phyloP scores from a whole-genome alignment of 2,888 invertebrate genomes.

The Ypsolopha scabrella region DNA sequence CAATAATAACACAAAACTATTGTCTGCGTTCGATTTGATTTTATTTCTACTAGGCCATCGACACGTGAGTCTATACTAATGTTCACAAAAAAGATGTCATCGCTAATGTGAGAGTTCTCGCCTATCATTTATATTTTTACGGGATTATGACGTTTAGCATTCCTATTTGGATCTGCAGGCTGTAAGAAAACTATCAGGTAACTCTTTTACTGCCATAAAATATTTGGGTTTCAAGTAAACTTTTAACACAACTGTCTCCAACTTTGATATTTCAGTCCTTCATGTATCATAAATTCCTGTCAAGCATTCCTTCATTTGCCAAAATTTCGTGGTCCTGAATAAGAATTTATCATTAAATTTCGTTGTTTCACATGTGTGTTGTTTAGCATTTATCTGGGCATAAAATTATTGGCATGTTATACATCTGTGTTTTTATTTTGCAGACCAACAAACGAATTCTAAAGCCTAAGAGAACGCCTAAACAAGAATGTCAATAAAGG shows the following conservation, averaged over 20 bases:
- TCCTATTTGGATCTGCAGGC: constrained; percentile 36
- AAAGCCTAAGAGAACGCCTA: no score
- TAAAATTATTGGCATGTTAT: no score
- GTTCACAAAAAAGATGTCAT: constrained; percentile 52
- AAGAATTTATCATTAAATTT: no score
- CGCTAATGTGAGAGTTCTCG: constrained; percentile 67
- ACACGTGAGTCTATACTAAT: neutral
- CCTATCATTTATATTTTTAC: constrained; percentile 55
- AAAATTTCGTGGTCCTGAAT: no score
- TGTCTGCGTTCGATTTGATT: constrained; percentile 23
- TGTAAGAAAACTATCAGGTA: constrained; percentile 23
- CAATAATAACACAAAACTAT: constrained; percentile 27
- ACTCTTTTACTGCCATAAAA: constrained; percentile 10
- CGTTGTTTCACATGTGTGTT: no score
- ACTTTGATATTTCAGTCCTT: constrained; percentile 63
- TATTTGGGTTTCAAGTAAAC: constrained; percentile 26
- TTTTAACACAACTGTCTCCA: constrained; percentile 50
- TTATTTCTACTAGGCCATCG: constrained; percentile 11
- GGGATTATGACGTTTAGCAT: constrained; percentile 46
- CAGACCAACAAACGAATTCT: no score
- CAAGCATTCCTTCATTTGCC: constrained; percentile 23
- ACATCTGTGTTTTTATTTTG: no score
- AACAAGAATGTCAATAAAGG: no score
- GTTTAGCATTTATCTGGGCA: no score
- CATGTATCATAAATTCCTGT: constrained; percentile 40